Evolutionary conservation across 2,888 invertebrate species (phyloP), one percentile per base, ranked within the genome.

Genomic region (Coremacera marginata): DNA sequence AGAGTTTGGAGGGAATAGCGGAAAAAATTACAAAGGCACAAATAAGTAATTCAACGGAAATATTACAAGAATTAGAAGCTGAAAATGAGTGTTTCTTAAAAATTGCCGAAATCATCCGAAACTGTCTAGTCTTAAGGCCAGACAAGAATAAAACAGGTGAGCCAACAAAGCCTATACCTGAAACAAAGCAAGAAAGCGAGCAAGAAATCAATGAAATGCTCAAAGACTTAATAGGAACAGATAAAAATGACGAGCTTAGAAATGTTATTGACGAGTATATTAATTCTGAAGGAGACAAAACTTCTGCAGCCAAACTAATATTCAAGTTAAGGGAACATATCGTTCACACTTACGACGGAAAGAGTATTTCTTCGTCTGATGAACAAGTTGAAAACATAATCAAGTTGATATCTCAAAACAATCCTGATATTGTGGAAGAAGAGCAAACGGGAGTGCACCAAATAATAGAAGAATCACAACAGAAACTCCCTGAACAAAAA

Each of bases 321-420:
- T 87, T 88, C 3, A 86, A 86, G 63, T 77, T 88, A 1, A 80
- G 83, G 70, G 84, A 87, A 63, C 86, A 87, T 19, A 85, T 88
- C 70, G 88, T 88, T 16, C 88, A 89, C 11, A 88, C 88, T 0
- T 87, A 87, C 52, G 86, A 89, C 70, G 85, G 83, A 0, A 82
- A 80, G 8, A 37, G 65, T 3, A 22, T 31, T 16, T 63, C 27
- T 67, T 19, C 44, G 22, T 76, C 65, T 5, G 75, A 76, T 25
- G 31, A 81, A 62, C 25, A 80, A 67, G 44, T 83, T 5, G 83
- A 84, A 70, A 75, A 78, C 14, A 67, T 82, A n/a, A 78, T 81
- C 14, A 78, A 19, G 4, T 16, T 44, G 77, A 76, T 84, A 3
- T 74, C 84, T 0, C 75, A 80, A 11, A 52, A 51, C 2, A 81